These are phyloP conservation scores for Arge pagana DNA, from an alignment of 2,888 invertebrate species.

Conservation along the genomic window DNA sequence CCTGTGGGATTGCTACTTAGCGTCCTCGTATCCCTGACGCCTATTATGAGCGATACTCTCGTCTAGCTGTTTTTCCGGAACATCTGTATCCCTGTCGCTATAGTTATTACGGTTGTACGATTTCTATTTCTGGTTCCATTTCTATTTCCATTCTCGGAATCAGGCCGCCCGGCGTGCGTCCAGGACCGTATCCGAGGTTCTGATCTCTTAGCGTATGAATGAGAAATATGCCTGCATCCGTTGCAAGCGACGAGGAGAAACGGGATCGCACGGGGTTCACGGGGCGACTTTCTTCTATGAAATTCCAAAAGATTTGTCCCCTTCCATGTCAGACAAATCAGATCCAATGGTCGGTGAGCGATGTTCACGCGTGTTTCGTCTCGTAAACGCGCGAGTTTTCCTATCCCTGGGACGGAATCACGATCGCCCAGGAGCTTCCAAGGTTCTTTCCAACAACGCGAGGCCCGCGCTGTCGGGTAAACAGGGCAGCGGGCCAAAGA, in stretches of 20 bases:
- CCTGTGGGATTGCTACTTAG: conserved; percentile 58
- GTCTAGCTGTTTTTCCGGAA: conserved; percentile 55
- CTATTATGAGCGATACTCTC: conserved; percentile 48
- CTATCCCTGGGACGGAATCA: no score
- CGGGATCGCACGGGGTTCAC: background rate
- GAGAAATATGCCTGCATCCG: conserved; percentile 9
- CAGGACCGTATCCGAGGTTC: conserved; percentile 12
- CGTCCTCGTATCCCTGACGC: conserved; percentile 46
- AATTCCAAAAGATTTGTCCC: conserved; percentile 18
- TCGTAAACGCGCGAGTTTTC: no score
- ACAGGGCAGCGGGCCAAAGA: no score
- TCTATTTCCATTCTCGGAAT: background rate
- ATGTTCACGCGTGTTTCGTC: conserved; percentile 18
- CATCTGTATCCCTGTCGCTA: conserved; percentile 52
- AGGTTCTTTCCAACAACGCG: no score
- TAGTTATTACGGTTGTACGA: conserved; percentile 29
- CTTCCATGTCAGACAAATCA: conserved; percentile 19
- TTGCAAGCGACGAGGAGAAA: background rate
- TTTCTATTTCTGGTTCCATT: conserved; percentile 26
- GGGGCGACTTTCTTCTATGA: background rate
- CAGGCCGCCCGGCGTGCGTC: conserved; percentile 12
- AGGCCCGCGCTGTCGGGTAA: no score
- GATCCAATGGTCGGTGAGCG: conserved; percentile 16
- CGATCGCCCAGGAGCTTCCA: no score
- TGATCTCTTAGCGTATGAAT: conserved; percentile 11